Base-by-base conservation (phyloP, 2,797 vertebrate species). In the Centroberyx gerrardi region DNA sequence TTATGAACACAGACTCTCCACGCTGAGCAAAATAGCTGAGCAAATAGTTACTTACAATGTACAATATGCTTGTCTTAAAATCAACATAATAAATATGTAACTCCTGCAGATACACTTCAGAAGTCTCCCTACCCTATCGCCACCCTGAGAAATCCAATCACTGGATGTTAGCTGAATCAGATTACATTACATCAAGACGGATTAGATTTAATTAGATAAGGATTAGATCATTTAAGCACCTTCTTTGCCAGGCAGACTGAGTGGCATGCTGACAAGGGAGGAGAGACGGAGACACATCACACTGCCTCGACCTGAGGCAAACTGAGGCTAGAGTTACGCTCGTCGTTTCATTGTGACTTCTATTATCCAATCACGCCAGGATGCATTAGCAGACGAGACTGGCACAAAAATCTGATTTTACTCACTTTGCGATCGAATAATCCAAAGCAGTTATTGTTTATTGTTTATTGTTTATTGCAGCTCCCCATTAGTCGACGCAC, bases 201-300 rank as follows among this genome's bases (percentile, higher is more conserved):
- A 89, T 90, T 78, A 72, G 64, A 74, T 83, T 22, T 71, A 75
- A 90, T 88, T 49, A 81, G 62, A 80, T 84, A 52, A 46, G 67
- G 74, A 83, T 88, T 59, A 83, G 64, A 78, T 79, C 71, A 59
- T 81, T 76, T 60, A 63, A 66, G 81, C 86, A 83, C 72, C 77
- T 80, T 83, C 72, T 80, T 56, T 82, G 42, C 58, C 61, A 28
- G 60, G n/a, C 52, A 68, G 70, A 61, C 64, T 36, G 53, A 69
- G 68, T 15, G 8, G 58, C 38, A 33, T 5, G 4, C 46, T 18
- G 14, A 53, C 59, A 42, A 53, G 48, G 67, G 27, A 58, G 9
- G 51, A 44, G 42, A 68, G 36, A 52, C 8, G 10, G 51, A 72
- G 74, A 53, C 68, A 53, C 77, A 78, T 70, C 71, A 68, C 29